Evolutionary conservation across 2,888 invertebrate species (phyloP), one percentile per base, ranked within the genome.

Genomic region (Panopea generosa): DNA sequence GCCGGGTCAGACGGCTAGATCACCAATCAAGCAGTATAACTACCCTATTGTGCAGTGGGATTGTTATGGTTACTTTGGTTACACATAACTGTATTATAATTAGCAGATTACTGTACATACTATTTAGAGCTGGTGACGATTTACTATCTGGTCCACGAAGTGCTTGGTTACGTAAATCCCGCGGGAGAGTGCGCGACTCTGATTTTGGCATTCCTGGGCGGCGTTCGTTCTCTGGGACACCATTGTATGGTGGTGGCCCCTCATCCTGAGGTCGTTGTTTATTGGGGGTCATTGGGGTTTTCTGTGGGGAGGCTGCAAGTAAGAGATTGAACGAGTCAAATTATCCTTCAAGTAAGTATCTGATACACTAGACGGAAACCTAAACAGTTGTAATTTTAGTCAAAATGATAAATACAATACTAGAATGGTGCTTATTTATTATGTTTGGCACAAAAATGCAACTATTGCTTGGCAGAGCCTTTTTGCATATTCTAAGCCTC

Each of bases 171-270:
- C 70, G 70, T 33, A 80, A 53, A 55, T 80, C 82, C 22, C 82
- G 62, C 16, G 80, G 82, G 26, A 80, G 55, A 9, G 72, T 66
- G 18, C 79, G 70, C 45, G 62, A 45, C 33, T 77, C 77, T 33
- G 56, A 29, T 60, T 68, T 72, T 14, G 53, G 72, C 68, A 72
- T 71, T 4, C 67, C 76, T 9, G 78, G 76, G 1, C 60, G 59
- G 7, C 68, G 63, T 11, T 82, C 81, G 53, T 73, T 70, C 45
- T 84, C 82, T n/a, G 52, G 72, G 57, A 68, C 63, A 29, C 79
- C 78, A 56, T 83, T 83, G 69, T 88, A 88, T 1, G 88, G 87
- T 11, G 88, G 88, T 0, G 88, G 88, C 1, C 84, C 88, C 45
- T 88, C 88, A 56, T 88, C 88, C 9, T 75, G 77, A 9, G 84